These are phyloP conservation scores for Phymorhynchus buccinoides DNA, from an alignment of 1,140 invertebrate genomes.

Conservation along the genomic window DNA sequence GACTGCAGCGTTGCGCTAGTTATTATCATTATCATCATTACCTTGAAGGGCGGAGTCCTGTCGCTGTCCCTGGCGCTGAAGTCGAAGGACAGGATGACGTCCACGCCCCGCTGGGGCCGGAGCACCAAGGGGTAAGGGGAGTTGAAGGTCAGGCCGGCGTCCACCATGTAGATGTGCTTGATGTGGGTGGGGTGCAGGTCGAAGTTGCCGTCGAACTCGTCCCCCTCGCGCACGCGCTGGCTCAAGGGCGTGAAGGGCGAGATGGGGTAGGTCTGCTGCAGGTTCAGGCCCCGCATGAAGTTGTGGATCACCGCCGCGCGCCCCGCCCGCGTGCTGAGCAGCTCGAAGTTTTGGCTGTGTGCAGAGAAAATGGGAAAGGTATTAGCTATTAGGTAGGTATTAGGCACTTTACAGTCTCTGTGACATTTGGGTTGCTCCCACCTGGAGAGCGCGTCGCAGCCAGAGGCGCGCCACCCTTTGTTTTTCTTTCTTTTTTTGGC, in stretches of 20 bases:
- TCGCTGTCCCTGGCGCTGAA: constrained; percentile 74
- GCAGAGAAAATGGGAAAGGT: not conserved
- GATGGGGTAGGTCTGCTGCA: constrained; percentile 72
- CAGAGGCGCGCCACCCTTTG: too few species aligned
- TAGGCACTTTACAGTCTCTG: too few species aligned
- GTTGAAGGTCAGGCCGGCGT: constrained; percentile 76
- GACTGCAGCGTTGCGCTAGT: too few species aligned
- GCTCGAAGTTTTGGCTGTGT: constrained; percentile 59
- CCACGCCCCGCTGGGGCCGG: constrained; percentile 73
- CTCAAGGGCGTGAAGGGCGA: constrained; percentile 69
- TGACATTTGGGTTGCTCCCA: too few species aligned
- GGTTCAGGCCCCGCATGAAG: constrained; percentile 74
- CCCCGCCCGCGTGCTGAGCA: constrained; percentile 73
- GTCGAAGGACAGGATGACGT: constrained; percentile 75
- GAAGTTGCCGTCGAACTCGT: constrained; percentile 72
- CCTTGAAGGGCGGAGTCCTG: constrained; percentile 73
- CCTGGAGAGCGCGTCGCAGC: too few species aligned
- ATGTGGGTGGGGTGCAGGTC: constrained; percentile 72
- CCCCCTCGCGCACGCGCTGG: constrained; percentile 43
- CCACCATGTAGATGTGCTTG: constrained; percentile 75
- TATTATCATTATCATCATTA: constrained; percentile 43
- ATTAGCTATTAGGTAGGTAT: too few species aligned
- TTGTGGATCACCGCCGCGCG: constrained; percentile 75
- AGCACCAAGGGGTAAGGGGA: constrained; percentile 75
- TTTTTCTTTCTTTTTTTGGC: too few species aligned